Base-by-base conservation (phyloP, 2,888 invertebrate species). In the Ashinkailepas kermadecensis region DNA sequence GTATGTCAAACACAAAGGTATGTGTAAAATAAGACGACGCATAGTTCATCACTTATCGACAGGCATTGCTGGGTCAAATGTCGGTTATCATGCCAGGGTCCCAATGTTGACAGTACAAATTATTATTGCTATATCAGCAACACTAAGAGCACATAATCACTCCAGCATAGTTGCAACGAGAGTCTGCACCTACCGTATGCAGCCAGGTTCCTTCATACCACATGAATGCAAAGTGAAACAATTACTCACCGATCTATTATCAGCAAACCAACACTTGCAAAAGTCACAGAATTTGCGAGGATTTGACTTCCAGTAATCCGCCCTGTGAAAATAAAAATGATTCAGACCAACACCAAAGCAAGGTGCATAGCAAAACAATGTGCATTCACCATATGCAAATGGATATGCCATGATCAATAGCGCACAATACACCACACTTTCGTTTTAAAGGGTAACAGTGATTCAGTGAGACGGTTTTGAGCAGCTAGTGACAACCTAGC, bases 251-350 rank as follows among this genome's bases (percentile, higher is more conserved):
- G 96, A 94, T 90, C 95, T 96, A 87, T 99, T 99, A 88, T 98
- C 97, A 81, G 97, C 95, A 86, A 97, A 94, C 98, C 98, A 99
- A 87, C 97, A 97, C 88, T 98, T 97, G 89, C 99, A 99, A 88
- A 96, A 96, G 85, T 98, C 97, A 87, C 99, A 99, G 88, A 93
- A 97, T 88, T 98, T 97, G 84, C 95, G 92, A 0, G 95, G 95
- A 86, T 96, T 94, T 56, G 98, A 98, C 88, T 96, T 95, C 99
- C 99, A 99, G 87, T 94, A 96, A 85, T 96, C 96, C 6, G 96
- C 93, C 96, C 95, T 97, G 87, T 80, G 90, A 90, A 59, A 13
- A 59, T 59, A 4, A 39, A 39, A 39, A 39, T 39, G 39, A 39
- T 39, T 39, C 39, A 39, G 4, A 39, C 39, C 39, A 39, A 39